Evolutionary conservation across 1,140 invertebrate species (phyloP).

Genomic region (Sarcophaga bullata): DNA sequence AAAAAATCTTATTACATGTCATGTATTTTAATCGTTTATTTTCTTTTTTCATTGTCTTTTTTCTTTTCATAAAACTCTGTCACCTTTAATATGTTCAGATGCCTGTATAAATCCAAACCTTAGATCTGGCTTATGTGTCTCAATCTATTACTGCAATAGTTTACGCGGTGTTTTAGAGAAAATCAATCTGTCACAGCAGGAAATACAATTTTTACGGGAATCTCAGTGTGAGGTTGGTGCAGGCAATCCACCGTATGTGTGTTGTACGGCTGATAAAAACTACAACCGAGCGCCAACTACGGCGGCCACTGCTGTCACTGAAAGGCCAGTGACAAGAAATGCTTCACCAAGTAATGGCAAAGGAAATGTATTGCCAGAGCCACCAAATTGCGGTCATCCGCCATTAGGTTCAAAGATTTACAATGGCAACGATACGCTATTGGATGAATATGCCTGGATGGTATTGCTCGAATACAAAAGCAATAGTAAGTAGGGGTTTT

Average conservation of each 20-base stretch:
- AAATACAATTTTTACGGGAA: conserved; percentile 50
- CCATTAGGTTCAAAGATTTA: conserved; percentile 55
- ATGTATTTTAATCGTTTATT: no score
- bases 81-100: conserved; percentile 1
- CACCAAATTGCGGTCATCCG: conserved; percentile 53
- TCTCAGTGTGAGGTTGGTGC: conserved; percentile 55
- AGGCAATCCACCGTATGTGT: conserved; percentile 53
- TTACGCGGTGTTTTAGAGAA: conserved; percentile 49
- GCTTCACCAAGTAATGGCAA: conserved; percentile 39
- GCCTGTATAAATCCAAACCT: conserved; percentile 56
- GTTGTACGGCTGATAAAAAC: conserved; percentile 53
- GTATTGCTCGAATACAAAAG: conserved; percentile 69
- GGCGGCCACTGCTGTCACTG: not conserved
- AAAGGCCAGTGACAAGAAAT: not conserved
- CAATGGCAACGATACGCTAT: conserved; percentile 62
- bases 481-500: conserved; percentile 47
- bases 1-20: no score
- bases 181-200: conserved; percentile 16
- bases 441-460: conserved; percentile 73
- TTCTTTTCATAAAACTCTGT: no score
- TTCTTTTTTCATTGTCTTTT: no score
- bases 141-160: conserved; percentile 57
- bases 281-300: conserved; percentile 42
- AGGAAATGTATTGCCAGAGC: conserved; percentile 50
- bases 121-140: conserved; percentile 52